phyloP scores from a whole-genome alignment of 2,888 invertebrate genomes.

The Yponomeuta malinellus region DNA sequence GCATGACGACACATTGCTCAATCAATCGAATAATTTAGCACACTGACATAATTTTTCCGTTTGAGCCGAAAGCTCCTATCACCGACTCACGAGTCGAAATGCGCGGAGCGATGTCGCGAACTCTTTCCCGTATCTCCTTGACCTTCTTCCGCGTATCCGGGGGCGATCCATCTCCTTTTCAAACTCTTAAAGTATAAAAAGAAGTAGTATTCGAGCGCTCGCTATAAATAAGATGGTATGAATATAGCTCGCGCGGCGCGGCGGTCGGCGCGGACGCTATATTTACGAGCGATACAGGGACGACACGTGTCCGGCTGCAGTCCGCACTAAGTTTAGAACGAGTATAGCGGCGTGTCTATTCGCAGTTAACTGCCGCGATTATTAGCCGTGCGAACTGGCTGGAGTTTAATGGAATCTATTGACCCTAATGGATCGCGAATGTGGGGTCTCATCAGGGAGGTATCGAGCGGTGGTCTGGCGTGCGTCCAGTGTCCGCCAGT shows the following conservation, averaged over 20 bases:
- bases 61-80: too few species aligned
- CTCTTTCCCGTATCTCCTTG: slow-evolving; percentile 7
- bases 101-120: neutral
- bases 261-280: slow-evolving; percentile 4
- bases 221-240: slow-evolving; percentile 12
- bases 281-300: slow-evolving; percentile 3
- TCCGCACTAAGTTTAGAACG: neutral
- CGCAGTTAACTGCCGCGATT: neutral
- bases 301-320: slow-evolving; percentile 5
- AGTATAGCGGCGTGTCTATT: neutral
- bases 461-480: neutral
- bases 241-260: slow-evolving; percentile 12
- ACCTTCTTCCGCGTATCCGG: slow-evolving; percentile 8
- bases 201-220: slow-evolving; percentile 21
- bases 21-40: too few species aligned
- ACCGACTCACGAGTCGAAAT: neutral
- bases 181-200: neutral
- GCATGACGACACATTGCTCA: too few species aligned
- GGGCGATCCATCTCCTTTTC: slow-evolving; percentile 8
- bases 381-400: neutral
- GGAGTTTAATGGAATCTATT: neutral
- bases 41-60: too few species aligned
- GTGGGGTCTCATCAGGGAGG: neutral
- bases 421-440: neutral
- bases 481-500: slow-evolving; percentile 14